Evolutionary conservation across 2,113 vertebrate species (phyloP).

Genomic region (Corvus cornix): DNA sequence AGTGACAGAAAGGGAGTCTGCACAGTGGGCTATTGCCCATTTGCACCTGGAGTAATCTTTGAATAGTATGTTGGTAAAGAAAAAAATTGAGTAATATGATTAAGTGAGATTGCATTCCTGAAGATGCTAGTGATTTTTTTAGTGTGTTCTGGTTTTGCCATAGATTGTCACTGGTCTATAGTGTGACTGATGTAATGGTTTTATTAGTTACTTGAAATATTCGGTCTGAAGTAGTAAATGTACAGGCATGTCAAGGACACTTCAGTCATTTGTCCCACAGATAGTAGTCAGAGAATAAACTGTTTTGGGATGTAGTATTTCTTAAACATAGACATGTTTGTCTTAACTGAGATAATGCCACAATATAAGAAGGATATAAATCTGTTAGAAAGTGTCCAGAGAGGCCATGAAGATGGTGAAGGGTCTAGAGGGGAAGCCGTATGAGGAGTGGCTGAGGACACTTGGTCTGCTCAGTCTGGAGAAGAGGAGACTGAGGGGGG

Average conservation of each 20-base stretch:
- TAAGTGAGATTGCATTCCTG: background rate
- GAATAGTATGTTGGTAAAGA: background rate
- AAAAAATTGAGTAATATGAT: background rate
- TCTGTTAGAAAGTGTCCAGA: background rate
- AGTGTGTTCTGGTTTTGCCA: background rate
- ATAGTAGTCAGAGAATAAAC: background rate
- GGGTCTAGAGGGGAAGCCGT: rapidly evolving
- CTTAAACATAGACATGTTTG: background rate
- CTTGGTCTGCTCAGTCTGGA: background rate
- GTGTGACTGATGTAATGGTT: background rate
- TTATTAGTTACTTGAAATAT: background rate
- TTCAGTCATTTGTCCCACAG: background rate
- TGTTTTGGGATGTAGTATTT: background rate
- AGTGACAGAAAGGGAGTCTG: background rate
- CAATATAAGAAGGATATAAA: background rate
- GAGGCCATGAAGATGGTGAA: background rate
- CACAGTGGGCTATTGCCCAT: background rate
- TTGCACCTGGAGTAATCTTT: background rate
- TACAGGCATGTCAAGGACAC: background rate
- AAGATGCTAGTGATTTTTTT: background rate
- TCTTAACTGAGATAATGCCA: background rate
- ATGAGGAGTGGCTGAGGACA: background rate
- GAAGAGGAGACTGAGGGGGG: background rate
- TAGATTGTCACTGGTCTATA: background rate
- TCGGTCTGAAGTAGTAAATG: background rate